Percentiles rank a stretch among this genome's conserved stretches.
These are phyloP conservation scores for Rallus limicola DNA, from an alignment of 2,113 vertebrate genomes.

Conservation along the genomic window DNA sequence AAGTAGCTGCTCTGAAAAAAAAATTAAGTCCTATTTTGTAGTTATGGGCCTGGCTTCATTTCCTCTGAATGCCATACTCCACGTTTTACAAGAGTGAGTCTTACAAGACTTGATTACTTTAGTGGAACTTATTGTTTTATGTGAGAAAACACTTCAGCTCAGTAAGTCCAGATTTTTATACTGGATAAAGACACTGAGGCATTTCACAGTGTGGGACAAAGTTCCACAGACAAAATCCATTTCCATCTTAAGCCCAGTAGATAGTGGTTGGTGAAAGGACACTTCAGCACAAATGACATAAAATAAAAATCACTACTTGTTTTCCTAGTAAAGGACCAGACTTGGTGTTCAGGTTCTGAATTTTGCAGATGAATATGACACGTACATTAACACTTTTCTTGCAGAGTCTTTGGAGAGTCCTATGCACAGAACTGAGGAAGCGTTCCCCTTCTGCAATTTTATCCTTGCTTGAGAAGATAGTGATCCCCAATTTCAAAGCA, in stretches of 20 bases:
- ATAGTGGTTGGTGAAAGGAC: neutral
- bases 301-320: neutral
- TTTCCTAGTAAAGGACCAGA: neutral
- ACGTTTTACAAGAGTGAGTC: slow-evolving; percentile 41
- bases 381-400: neutral
- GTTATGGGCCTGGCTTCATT: slow-evolving; percentile 38
- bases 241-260: neutral
- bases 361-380: neutral
- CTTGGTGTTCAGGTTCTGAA: neutral
- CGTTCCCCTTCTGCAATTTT: neutral
- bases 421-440: neutral
- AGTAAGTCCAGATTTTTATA: neutral
- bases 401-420: neutral
- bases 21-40: neutral
- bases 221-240: slow-evolving; percentile 17
- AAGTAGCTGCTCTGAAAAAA: slow-evolving; percentile 3
- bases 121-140: slow-evolving; percentile 36
- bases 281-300: neutral
- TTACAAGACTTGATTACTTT: slow-evolving; percentile 34
- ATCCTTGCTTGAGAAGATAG: neutral
- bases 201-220: neutral
- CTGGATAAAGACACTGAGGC: neutral
- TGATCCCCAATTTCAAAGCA: neutral
- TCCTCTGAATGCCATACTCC: slow-evolving; percentile 12
- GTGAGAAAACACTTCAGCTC: slow-evolving; percentile 26